A percentile compares a stretch with the other conserved stretches of the same genome.
phyloP scores from a whole-genome alignment of 2,888 invertebrate species.

The Merodon equestris region DNA sequence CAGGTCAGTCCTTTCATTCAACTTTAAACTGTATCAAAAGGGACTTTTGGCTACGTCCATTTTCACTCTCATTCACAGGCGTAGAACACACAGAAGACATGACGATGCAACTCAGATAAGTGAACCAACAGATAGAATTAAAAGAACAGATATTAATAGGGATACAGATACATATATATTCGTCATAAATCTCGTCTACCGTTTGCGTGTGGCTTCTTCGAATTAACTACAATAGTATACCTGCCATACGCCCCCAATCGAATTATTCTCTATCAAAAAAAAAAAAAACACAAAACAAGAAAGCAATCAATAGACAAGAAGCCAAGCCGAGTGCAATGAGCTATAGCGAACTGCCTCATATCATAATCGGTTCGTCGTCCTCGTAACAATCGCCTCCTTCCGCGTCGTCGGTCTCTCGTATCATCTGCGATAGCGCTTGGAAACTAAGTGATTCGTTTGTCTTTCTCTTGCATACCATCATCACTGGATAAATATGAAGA shows the following conservation, averaged over 20 bases:
- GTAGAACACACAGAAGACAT: constrained; percentile 48
- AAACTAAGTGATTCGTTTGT: neutral
- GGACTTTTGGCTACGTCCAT: too few relatives aligned
- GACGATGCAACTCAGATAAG: constrained; percentile 26
- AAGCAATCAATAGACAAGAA: constrained; percentile 40
- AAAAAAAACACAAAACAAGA: constrained; percentile 18
- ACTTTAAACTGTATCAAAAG: too few relatives aligned
- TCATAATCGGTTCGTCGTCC: constrained; percentile 18
- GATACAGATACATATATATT: too few relatives aligned
- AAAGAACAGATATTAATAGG: constrained; percentile 23
- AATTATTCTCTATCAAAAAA: neutral
- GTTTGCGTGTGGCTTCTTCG: constrained; percentile 12
- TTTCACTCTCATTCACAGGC: too few relatives aligned
- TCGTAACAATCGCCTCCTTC: too few relatives aligned
- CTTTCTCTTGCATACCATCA: constrained; percentile 14
- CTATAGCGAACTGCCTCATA: constrained; percentile 28
- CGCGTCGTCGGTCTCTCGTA: neutral
- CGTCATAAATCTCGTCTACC: constrained; percentile 38
- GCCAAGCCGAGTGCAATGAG: constrained; percentile 65
- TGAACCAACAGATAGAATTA: constrained; percentile 3
- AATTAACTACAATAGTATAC: too few relatives aligned
- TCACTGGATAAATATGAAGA: constrained; percentile 46
- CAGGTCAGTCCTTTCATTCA: too few relatives aligned
- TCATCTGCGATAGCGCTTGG: constrained; percentile 23
- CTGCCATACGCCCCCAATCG: constrained; percentile 33